phyloP scores from a whole-genome alignment of 2,113 vertebrate species.

The Notothenia rossii region DNA sequence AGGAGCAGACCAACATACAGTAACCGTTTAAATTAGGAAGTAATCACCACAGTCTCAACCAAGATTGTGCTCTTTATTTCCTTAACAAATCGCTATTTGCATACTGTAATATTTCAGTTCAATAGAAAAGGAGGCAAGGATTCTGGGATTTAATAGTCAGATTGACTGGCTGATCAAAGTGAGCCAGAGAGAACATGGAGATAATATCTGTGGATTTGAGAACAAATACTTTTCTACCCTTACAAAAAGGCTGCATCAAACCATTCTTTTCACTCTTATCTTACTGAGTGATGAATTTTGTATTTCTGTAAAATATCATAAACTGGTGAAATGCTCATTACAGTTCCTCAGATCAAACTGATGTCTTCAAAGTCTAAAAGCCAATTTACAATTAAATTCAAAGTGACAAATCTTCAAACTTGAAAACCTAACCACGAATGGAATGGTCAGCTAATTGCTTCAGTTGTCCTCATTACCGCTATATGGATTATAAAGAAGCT shows the following conservation, averaged over 20 bases:
- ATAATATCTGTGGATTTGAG: conserved; percentile 29
- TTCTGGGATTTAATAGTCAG: conserved; percentile 16
- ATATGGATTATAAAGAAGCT: neutral
- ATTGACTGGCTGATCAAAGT: conserved; percentile 53
- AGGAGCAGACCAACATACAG: conserved; percentile 38
- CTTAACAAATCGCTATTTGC: neutral
- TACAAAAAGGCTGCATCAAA: neutral
- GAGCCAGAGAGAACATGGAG: conserved; percentile 14
- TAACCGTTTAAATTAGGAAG: conserved; percentile 54
- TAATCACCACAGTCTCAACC: conserved; percentile 30
- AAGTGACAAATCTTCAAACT: neutral
- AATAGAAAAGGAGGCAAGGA: conserved; percentile 2
- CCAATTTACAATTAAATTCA: neutral
- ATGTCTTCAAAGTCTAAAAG: neutral
- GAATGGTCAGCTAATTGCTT: neutral
- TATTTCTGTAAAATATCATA: neutral
- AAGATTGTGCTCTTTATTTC: neutral
- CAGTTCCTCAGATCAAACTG: neutral
- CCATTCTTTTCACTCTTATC: neutral
- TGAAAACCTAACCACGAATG: neutral
- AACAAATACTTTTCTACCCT: neutral
- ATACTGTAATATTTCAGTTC: neutral
- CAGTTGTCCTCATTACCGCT: neutral
- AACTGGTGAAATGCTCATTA: neutral
- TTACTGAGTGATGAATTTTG: neutral